Evolutionary conservation across 2,113 vertebrate species (phyloP), one percentile per base, ranked within the genome.

Genomic region (Petromus typicus): DNA sequence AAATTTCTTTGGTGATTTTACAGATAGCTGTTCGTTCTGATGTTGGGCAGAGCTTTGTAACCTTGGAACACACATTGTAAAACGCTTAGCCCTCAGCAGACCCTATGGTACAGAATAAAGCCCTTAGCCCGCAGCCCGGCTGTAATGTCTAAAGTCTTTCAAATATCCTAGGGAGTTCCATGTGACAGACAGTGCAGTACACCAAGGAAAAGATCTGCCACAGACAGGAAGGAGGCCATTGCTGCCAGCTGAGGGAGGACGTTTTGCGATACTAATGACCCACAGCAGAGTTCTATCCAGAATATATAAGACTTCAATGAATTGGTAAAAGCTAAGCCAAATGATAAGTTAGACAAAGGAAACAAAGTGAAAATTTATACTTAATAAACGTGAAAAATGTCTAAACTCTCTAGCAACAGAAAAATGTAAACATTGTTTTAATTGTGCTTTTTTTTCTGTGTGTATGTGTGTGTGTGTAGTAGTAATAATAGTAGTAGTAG

Each of bases 1-100:
- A 76, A 13, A 22, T 89, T 84, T 87, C 11, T 84, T 92, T 48
- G 59, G 30, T 75, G 92, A 48, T 88, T 92, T 91, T 59, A 61
- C 40, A 84, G 40, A 61, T 11, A 61, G 13, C 51, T 84, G 61
- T 92, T 79, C 34, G n/a, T 43, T 83, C 20, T 59, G 54, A 54
- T 25, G 22, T 92, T 78, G 34, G 32, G 57, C 16, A 61, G 40
- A 86, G 34, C 43, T 79, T 71, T 90, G 75, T 59, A 45, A 88
- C 27, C 25, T 51, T 32, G 14, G 51, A 59, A 43, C 34, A 83
- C 51, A 59, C 78, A 13, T 59, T 71, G 32, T 76, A 76, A 78
- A 89, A 37, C 14, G 18, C 37, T 78, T 89, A 78, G 7, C 8
- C 40, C 43, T 89, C 57, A 51, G 8, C 23, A 64, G 57, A 89